Base-by-base conservation (phyloP, 2,113 vertebrate species). In the Montifringilla adamsi region DNA sequence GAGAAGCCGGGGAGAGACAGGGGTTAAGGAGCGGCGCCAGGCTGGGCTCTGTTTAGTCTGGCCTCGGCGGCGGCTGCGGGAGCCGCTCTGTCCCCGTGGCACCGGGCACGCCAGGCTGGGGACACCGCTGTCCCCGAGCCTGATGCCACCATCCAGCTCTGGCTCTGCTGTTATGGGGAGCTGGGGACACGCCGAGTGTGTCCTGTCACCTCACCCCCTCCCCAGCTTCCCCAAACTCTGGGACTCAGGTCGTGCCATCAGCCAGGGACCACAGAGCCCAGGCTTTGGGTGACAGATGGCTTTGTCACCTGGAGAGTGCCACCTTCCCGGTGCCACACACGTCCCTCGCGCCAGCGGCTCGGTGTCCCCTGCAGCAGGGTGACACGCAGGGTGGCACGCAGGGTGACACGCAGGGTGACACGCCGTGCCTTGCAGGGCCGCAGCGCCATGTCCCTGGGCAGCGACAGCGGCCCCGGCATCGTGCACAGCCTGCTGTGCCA, bases 401-500 rank as follows among this genome's bases (percentile, higher is more conserved):
- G 37, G 56, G 80, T 52, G 80, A 72, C 67, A 8, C 5, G 10
- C n/a, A 12, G 63, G 63, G 37, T 37, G 37, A 13, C 19, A 8
- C 80, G 1, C 68, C 46, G 37, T 70, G 55, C 80, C 67, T 70
- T 60, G 66, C 90, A 94, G 89, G 89, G 93, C 33, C 69, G 44
- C 62, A 31, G 72, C 53, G 64, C 91, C 89, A 97, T 98, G 97
- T 90, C 96, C 93, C 81, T 39, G 68, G 68, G 81, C 81, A 37
- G 81, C 0, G 81, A 73, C 68, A 73, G 47, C 49, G 68, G 81
- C 81, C 58, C 68, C 27, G 81, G 68, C 97, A 98, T 98, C 78
- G 98, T 98, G 93, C 98, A 98, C 97, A 98, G 98, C 93, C 97
- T 98, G 75, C 97, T 98, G 98, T 98, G 98, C 97, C 98, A 98